Evolutionary conservation across 2,888 invertebrate genomes (phyloP).

Genomic region (Drosophila affinis): DNA sequence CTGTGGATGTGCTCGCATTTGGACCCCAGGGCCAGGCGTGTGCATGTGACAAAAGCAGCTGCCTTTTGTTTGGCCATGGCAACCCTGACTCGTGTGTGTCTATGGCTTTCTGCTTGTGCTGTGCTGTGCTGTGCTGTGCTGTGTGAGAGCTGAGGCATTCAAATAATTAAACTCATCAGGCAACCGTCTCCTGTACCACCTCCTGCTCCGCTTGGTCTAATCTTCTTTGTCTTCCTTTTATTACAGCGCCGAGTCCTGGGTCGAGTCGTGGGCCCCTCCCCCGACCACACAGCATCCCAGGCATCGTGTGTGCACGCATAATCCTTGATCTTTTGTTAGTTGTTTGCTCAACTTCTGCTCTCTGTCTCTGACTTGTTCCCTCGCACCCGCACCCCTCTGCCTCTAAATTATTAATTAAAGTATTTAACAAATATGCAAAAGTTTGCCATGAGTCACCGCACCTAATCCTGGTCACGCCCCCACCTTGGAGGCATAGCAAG

Average conservation of each 20-base stretch:
- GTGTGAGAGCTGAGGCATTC: constrained; percentile 67
- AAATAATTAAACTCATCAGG: constrained; percentile 83
- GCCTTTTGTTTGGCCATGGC: constrained; percentile 73
- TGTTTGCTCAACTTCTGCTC: constrained; percentile 75
- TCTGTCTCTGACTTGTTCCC: background rate
- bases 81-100: constrained; percentile 57
- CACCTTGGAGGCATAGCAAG: background rate
- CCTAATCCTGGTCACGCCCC: constrained; percentile 27
- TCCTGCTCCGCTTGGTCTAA: constrained; percentile 60
- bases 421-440: constrained; percentile 81
- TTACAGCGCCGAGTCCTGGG: constrained; percentile 49
- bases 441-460: constrained; percentile 55
- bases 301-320: constrained; percentile 56
- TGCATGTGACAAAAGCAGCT: constrained; percentile 77
- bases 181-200: constrained; percentile 54
- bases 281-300: constrained; percentile 48
- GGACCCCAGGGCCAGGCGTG: constrained; percentile 14
- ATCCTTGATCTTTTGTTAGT: constrained; percentile 82
- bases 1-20: background rate
- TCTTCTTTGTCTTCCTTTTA: constrained; percentile 75
- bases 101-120: constrained; percentile 29
- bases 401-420: constrained; percentile 82
- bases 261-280: background rate
- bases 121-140: constrained; percentile 27
- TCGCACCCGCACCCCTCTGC: constrained; percentile 44